A percentile compares a stretch with the other conserved stretches of the same genome.
Conservation (phyloP, 2,797 vertebrate species). For the Novumbra hubbsi region DNA sequence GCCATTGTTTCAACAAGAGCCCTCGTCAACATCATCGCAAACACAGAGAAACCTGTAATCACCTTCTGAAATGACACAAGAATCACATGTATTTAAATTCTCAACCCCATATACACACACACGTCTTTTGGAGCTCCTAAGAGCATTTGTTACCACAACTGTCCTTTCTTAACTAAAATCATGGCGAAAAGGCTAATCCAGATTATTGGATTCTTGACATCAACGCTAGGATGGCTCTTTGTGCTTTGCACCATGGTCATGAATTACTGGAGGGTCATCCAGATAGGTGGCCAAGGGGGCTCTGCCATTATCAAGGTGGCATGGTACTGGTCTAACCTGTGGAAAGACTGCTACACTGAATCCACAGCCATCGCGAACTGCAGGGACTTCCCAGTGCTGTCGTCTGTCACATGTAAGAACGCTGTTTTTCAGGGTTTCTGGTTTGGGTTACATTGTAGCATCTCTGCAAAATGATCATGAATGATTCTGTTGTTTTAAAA, state of each 20-base stretch:
- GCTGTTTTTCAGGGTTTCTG: neutral
- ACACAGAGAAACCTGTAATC: slow-evolving; percentile 12
- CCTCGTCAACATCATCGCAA: slow-evolving; percentile 49
- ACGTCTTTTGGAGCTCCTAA: neutral
- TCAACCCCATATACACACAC: neutral
- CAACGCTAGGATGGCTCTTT: slow-evolving; percentile 74
- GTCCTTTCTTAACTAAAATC: slow-evolving; percentile 7
- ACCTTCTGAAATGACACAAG: slow-evolving; percentile 18
- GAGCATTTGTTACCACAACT: neutral
- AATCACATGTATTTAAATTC: neutral
- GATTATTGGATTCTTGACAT: slow-evolving; percentile 69
- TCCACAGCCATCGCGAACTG: slow-evolving; percentile 70
- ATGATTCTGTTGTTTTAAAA: neutral
- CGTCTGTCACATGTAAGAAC: slow-evolving; percentile 65
- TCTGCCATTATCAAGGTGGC: slow-evolving; percentile 73
- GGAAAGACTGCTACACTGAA: slow-evolving; percentile 75
- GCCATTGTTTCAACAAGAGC: slow-evolving; percentile 27
- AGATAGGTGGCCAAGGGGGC: slow-evolving; percentile 73
- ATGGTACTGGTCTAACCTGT: slow-evolving; percentile 79
- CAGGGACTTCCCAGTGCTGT: slow-evolving; percentile 69
- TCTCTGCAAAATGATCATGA: neutral
- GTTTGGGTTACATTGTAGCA: neutral
- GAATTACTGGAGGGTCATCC: slow-evolving; percentile 71
- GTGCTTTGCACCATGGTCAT: slow-evolving; percentile 74
- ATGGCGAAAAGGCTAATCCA: slow-evolving; percentile 74